These are phyloP conservation scores for Drosophila sordidula DNA, from an alignment of 2,888 invertebrate species.

Conservation along the genomic window DNA sequence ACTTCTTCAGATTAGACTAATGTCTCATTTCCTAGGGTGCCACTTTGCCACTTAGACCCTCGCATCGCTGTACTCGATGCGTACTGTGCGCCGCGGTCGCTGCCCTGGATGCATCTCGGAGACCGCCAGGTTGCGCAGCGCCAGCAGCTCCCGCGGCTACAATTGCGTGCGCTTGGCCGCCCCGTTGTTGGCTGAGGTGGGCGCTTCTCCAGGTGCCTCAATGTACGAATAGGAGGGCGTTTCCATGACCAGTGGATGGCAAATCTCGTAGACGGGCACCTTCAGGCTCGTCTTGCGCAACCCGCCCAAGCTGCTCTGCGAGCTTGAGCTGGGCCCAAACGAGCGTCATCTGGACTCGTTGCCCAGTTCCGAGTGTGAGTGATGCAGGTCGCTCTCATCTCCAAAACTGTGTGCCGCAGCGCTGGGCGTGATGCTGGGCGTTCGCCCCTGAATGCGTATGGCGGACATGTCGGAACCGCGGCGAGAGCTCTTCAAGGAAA, in stretches of 20 bases:
- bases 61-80: slow-evolving; percentile 73
- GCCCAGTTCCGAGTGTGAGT: slow-evolving; percentile 79
- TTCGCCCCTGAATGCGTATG: slow-evolving; percentile 85
- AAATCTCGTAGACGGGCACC: slow-evolving; percentile 85
- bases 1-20: not conserved
- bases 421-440: slow-evolving; percentile 87
- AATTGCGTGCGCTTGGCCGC: slow-evolving; percentile 72
- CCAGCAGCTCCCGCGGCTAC: slow-evolving; percentile 74
- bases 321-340: slow-evolving; percentile 84
- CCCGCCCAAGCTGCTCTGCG: slow-evolving; percentile 83
- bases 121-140: slow-evolving; percentile 53
- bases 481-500: slow-evolving; percentile 85
- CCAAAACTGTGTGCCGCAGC: slow-evolving; percentile 86
- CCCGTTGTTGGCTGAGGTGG: slow-evolving; percentile 22
- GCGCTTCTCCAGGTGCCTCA: slow-evolving; percentile 45
- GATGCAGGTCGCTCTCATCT: slow-evolving; percentile 87
- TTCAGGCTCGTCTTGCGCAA: slow-evolving; percentile 83
- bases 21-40: not conserved
- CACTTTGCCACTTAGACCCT: slow-evolving; percentile 41
- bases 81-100: slow-evolving; percentile 69
- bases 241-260: slow-evolving; percentile 85
- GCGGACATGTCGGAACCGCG: slow-evolving; percentile 87
- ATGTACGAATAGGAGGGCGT: slow-evolving; percentile 82
- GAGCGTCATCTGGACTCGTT: slow-evolving; percentile 87
- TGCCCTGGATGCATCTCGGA: slow-evolving; percentile 55